phyloP scores from a whole-genome alignment of 2,113 vertebrate species.

The Amphilophus citrinellus region DNA sequence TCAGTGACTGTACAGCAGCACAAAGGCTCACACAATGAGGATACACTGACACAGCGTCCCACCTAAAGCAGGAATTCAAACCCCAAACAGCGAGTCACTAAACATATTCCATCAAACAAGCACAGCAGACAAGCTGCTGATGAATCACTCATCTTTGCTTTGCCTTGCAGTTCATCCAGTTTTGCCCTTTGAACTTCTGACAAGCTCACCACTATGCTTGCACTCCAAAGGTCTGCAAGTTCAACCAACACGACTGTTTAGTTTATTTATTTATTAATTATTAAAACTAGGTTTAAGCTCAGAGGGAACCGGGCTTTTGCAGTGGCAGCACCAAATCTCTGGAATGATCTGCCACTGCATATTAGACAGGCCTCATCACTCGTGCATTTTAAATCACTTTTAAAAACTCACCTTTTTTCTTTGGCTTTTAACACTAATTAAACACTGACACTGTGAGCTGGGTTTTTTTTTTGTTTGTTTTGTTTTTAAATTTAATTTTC shows the following conservation, averaged over 20 bases:
- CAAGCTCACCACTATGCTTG: constrained; percentile 35
- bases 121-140: background rate
- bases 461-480: too few relatives aligned
- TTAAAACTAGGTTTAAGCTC: too few relatives aligned
- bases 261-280: too few relatives aligned
- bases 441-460: too few relatives aligned
- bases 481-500: too few relatives aligned
- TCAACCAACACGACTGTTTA: constrained; percentile 2
- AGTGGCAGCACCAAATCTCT: too few relatives aligned
- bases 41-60: background rate
- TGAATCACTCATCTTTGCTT: constrained; percentile 14
- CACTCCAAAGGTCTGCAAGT: constrained; percentile 70
- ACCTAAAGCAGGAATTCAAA: background rate
- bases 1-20: background rate
- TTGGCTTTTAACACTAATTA: too few relatives aligned
- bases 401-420: too few relatives aligned
- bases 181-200: constrained; percentile 65
- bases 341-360: too few relatives aligned
- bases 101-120: background rate
- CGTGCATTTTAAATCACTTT: too few relatives aligned
- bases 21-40: background rate
- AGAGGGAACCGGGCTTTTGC: too few relatives aligned
- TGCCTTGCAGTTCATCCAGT: background rate
- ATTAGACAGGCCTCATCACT: too few relatives aligned
- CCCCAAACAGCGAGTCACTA: background rate